Percentiles rank a stretch among this genome's conserved stretches.
Evolutionary conservation across 2,888 invertebrate genomes (phyloP).

Genomic region (Ophioninae sp.): DNA sequence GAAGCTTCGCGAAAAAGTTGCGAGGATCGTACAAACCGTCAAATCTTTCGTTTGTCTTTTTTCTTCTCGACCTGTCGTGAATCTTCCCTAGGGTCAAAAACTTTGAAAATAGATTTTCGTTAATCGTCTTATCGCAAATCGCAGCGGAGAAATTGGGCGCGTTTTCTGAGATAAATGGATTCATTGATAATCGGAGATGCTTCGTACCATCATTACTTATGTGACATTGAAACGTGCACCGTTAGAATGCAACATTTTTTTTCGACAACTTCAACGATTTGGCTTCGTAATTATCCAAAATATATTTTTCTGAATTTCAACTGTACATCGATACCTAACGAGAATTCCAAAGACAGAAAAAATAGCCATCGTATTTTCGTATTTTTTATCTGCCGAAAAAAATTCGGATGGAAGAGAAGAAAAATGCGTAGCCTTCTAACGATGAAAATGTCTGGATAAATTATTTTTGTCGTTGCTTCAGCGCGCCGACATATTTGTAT

Average conservation of each 20-base stretch:
- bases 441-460: not conserved
- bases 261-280: not conserved
- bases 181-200: constrained; percentile 22
- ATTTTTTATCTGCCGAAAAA: not conserved
- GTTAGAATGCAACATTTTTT: not conserved
- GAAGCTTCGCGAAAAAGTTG: constrained; percentile 8
- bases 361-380: not conserved
- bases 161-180: constrained; percentile 4
- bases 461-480: not conserved
- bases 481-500: not conserved
- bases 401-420: not conserved
- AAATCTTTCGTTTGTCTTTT: not conserved
- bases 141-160: not conserved
- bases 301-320: not conserved
- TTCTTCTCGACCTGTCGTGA: constrained; percentile 14
- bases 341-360: not conserved
- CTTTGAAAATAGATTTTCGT: constrained; percentile 25
- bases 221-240: not conserved
- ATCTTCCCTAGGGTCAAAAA: constrained; percentile 16
- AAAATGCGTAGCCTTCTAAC: not conserved
- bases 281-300: not conserved
- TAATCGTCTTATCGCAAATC: constrained; percentile 12
- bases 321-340: not conserved
- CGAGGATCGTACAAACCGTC: not conserved
- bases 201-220: not conserved